phyloP scores from a whole-genome alignment of 2,113 vertebrate species.

The Pseudorectes ferrugineus region DNA sequence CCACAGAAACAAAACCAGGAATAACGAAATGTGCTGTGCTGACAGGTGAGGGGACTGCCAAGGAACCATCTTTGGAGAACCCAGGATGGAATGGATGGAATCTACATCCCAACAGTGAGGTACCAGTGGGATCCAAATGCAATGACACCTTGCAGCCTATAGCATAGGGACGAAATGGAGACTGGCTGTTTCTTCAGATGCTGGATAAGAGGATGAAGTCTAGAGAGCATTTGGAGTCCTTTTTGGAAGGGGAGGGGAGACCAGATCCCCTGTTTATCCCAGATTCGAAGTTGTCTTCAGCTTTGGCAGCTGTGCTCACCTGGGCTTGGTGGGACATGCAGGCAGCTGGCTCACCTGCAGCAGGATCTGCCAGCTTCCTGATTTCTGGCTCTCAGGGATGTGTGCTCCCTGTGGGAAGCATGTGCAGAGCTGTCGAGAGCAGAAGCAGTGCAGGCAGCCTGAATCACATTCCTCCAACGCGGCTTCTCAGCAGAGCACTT shows the following conservation, averaged over 20 bases:
- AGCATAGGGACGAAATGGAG: background rate
- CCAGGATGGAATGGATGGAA: background rate
- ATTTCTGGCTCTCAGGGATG: background rate
- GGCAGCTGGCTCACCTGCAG: background rate
- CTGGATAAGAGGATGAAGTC: background rate
- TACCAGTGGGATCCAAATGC: background rate
- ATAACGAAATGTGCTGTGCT: background rate
- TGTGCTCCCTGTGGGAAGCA: background rate
- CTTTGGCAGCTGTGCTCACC: background rate
- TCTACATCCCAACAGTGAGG: background rate
- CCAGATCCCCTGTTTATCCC: background rate
- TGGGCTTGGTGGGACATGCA: background rate
- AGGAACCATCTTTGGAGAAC: background rate
- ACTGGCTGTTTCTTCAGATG: background rate
- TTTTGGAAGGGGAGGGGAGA: background rate
- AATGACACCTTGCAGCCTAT: background rate
- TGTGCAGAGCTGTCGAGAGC: background rate
- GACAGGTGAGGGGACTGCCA: background rate
- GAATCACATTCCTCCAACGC: background rate
- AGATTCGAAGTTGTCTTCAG: background rate
- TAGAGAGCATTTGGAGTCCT: background rate
- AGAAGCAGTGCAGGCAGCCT: background rate
- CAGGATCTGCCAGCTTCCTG: background rate
- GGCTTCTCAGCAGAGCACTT: background rate
- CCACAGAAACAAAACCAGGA: background rate